phyloP scores from a whole-genome alignment of 2,888 invertebrate genomes.

The Euzophera pinguis region DNA sequence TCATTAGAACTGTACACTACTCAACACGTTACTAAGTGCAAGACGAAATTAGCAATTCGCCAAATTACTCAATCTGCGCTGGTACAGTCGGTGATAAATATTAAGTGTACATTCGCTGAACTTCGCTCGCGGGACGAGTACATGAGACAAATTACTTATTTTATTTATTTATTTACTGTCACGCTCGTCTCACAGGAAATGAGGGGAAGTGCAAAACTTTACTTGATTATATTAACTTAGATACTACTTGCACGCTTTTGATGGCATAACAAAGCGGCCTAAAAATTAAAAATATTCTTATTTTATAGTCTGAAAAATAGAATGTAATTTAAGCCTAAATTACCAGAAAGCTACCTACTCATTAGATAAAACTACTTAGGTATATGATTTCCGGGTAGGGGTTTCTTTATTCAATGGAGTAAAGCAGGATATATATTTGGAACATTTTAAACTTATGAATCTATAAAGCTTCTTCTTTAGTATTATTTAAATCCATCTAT shows the following conservation, averaged over 20 bases:
- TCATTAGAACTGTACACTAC: constrained; percentile 19
- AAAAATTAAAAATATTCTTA: no score
- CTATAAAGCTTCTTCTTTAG: no score
- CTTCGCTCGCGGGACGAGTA: constrained; percentile 18
- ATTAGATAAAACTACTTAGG: no score
- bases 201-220: constrained; percentile 11
- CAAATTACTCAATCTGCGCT: constrained; percentile 33
- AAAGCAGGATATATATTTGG: no score
- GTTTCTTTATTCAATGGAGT: no score
- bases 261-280: no score
- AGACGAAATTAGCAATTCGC: constrained; percentile 33
- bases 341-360: no score
- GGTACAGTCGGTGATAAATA: constrained; percentile 26
- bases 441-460: no score
- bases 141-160: constrained; percentile 14
- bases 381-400: no score
- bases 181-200: constrained; percentile 12
- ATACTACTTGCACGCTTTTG: not conserved
- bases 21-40: constrained; percentile 19
- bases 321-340: no score
- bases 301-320: no score
- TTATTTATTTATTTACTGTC: constrained; percentile 15
- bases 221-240: constrained; percentile 4
- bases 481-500: no score
- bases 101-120: constrained; percentile 34